Base-by-base conservation (phyloP, 2,797 vertebrate genomes). In the Lutjanus campechanus region DNA sequence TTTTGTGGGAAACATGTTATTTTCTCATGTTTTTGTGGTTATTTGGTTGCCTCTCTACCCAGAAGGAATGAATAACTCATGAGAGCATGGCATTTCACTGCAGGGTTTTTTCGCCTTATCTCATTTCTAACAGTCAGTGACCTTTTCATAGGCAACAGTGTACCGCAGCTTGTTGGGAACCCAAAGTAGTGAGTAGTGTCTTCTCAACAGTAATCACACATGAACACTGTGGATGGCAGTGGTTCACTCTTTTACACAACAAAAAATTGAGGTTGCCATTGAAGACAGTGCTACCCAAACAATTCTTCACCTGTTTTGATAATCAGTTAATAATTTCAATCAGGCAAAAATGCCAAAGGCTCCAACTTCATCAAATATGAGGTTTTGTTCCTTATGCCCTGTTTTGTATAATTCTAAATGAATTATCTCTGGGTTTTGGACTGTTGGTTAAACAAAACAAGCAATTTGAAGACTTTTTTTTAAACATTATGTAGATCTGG, bases 61-160 rank as follows among this genome's bases (percentile, higher is more conserved):
- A 16, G 6, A 59, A 22, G 5, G 8, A 50, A 62, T 74, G 36
- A 86, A 88, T 85, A 82, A 83, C 25, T 66, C 55, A 77, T 76
- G 85, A 88, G 80, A 71, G 62, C 22, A 1, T 85, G 83, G 55
- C 76, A 76, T 89, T 90, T 89, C 40, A 12, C 59, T 75, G 58
- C 63, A 72, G 75, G 25, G 64, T 68, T 66, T 64, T 84, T 87
- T 87, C 67, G 76, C 61, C 78, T 76, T 56, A 61, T 67, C 68
- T 82, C 60, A 15, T 86, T 81, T 11, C 17, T 50, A 65, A 77
- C 0, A 3, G 64, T 72, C 20, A 12, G 20, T 87, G 88, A 88
- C 84, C 79, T 93, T 91, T 90, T 78, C 49, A 62, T 22, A n/a
- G 46, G 55, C 2, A 65, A 59, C 29, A 47, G 16, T 66, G 25